A percentile compares a stretch with the other conserved stretches of the same genome.
phyloP scores from a whole-genome alignment of 2,888 invertebrate genomes.

The Stenodera caucasica region DNA sequence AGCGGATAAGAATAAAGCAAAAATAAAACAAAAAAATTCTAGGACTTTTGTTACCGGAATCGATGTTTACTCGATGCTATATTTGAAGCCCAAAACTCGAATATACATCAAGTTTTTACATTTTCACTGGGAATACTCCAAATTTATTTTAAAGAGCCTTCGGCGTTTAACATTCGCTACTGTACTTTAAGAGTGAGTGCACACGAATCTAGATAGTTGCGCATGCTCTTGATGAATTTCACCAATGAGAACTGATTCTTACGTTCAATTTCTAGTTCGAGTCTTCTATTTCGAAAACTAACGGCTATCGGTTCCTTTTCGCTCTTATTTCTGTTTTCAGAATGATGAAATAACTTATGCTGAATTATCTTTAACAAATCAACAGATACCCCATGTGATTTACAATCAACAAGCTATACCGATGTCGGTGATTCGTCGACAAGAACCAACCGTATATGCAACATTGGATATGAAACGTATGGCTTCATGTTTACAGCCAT shows the following conservation, averaged over 20 bases:
- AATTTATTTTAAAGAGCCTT: neutral
- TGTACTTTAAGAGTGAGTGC: no score
- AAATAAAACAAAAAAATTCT: neutral
- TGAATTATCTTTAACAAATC: slow-evolving; percentile 57
- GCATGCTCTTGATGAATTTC: no score
- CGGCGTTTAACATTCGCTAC: neutral
- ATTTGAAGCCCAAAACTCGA: neutral
- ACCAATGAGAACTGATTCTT: neutral
- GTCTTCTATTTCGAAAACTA: neutral
- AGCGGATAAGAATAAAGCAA: neutral
- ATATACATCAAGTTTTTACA: neutral
- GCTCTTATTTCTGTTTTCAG: slow-evolving; percentile 42
- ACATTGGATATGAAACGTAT: slow-evolving; percentile 58
- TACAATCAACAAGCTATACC: slow-evolving; percentile 54
- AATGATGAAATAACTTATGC: slow-evolving; percentile 62
- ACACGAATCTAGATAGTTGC: no score
- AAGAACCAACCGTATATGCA: slow-evolving; percentile 61
- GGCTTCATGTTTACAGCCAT: slow-evolving; percentile 46
- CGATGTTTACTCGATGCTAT: neutral
- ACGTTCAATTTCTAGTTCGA: no score
- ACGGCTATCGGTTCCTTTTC: neutral
- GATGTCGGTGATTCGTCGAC: slow-evolving; percentile 53
- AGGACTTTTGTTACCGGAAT: neutral
- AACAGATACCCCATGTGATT: slow-evolving; percentile 54
- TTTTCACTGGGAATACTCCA: no score